Evolutionary conservation across 2,113 vertebrate genomes (phyloP), one percentile per base, ranked within the genome.

Genomic region (Chaenocephalus aceratus): DNA sequence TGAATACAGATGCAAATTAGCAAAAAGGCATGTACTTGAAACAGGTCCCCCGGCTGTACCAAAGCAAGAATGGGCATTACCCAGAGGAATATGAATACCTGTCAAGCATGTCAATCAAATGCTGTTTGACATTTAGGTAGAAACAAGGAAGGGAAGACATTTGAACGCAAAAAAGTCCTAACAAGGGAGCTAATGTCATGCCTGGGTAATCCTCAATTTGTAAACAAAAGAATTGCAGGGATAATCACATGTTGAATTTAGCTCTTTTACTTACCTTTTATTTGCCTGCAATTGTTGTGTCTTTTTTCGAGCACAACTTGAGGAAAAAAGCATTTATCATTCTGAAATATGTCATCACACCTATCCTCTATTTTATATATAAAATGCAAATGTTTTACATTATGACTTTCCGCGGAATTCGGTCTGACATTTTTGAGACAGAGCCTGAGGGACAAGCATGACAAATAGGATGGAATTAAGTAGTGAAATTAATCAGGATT

Each of bases 401-500:
- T 53, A 59, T 71, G 30, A 72, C 66, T 72, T 72, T 72, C 75
- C 74, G 30, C 61, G 83, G 63, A 79, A 77, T 64, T 21, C 44
- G 10, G 52, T 74, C 58, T 91, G 88, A 82, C 80, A 83, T 89
- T 83, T 86, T 75, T 12, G 51, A 89, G 60, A 81, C 58, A 66
- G 61, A 66, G 67, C 73, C 80, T 82, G 82, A 82, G 71, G 77
- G 87, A 84, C 41, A 64, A 78, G 83, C 88, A 86, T 82, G 84
- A 88, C 86, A 88, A 89, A 91, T 82, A 83, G 82, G 84, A 91
- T 90, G 77, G 75, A 83, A 88, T 87, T 84, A 88, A 85, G 86
- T 86, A 77, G 48, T 74, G 81, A 88, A 91, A 91, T 91, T 85
- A 91, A 92, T 89, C 88, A 60, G 90, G 86, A 91, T 91, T 91